Base-by-base conservation (phyloP, 1,140 invertebrate genomes). In the Plectus sambesii region DNA sequence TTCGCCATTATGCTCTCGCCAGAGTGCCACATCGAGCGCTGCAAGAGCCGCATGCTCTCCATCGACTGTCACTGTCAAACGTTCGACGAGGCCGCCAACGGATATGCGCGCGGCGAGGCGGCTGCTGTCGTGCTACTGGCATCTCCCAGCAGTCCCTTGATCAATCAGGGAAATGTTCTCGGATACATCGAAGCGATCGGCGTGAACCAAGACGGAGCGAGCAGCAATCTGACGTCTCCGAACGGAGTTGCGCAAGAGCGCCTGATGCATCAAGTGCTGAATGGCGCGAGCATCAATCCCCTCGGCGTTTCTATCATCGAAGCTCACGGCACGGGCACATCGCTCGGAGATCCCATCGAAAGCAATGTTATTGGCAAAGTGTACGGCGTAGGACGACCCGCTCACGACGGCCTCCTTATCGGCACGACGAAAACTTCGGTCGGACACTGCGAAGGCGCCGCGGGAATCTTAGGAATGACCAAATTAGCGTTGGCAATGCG, bases 261-360 rank as follows among this genome's bases (percentile, higher is more conserved):
- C 47, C 73, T 93, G 12, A 81, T 92, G 56, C 69, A 77, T 35
- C 82, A 87, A 63, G 79, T 85, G 0, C 90, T 89, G 66, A 72
- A 70, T 2, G 84, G 88, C 68, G 78, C 77, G n/a, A 78, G 79
- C 0, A 64, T 92, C 5, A 77, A 81, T 2, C 85, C 85, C 2
- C 62, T 72, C 20, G 79, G 84, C 33, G 80, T 94, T 0, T 72
- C 70, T 0, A 93, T 89, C 66, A 79, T 96, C 6, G 90, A 97
- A 71, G 85, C 85, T 9, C 90, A 97, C 69, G 88, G 88, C 8
- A 93, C 90, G 4, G 90, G 89, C 26, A 96, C 90, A 0, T 71
- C 71, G 61, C 79, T 77, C 29, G 87, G 90, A 15, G 92, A 97
- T 74, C 87, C 88, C 0, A 83, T 93, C 69, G 92, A 96, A 75